These are phyloP conservation scores for Chloromyia formosa DNA, from an alignment of 2,888 invertebrate genomes.

Conservation along the genomic window DNA sequence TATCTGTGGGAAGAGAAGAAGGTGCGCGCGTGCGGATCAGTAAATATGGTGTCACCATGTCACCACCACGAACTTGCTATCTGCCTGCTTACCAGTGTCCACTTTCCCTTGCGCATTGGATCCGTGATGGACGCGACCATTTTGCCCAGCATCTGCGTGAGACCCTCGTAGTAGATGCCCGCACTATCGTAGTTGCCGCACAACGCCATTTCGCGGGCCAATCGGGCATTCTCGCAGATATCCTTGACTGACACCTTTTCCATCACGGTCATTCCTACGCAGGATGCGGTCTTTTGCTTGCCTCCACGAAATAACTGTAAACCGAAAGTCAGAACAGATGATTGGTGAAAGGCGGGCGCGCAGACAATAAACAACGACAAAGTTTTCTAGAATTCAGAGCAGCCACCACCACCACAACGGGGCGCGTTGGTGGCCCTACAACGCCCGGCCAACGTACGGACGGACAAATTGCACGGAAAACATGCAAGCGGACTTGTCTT, in stretches of 20 bases:
- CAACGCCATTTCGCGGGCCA: constrained; percentile 94
- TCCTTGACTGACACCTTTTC: constrained; percentile 85
- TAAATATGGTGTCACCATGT: too few relatives aligned
- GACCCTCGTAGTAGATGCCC: constrained; percentile 91
- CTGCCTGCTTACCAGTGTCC: constrained; percentile 79
- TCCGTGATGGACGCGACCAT: constrained; percentile 82
- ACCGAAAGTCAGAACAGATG: constrained; percentile 6
- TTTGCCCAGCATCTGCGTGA: constrained; percentile 89
- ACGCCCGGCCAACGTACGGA: too few relatives aligned
- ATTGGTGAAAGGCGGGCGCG: constrained; percentile 9
- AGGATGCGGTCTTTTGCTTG: constrained; percentile 43
- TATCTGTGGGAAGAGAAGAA: constrained; percentile 67
- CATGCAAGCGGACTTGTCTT: too few relatives aligned
- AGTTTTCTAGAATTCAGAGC: too few relatives aligned
- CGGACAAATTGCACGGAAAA: too few relatives aligned
- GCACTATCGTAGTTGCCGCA: constrained; percentile 96
- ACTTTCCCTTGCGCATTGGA: constrained; percentile 83
- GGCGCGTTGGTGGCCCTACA: background rate
- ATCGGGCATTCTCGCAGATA: constrained; percentile 93
- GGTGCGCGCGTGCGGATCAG: too few relatives aligned
- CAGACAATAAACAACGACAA: too few relatives aligned
- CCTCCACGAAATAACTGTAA: constrained; percentile 42
- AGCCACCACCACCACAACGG: background rate
- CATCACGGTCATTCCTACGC: constrained; percentile 76
- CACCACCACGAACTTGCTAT: background rate